These are phyloP conservation scores for Ectemnius cavifrons DNA, from an alignment of 2,888 invertebrate genomes.

Conservation along the genomic window DNA sequence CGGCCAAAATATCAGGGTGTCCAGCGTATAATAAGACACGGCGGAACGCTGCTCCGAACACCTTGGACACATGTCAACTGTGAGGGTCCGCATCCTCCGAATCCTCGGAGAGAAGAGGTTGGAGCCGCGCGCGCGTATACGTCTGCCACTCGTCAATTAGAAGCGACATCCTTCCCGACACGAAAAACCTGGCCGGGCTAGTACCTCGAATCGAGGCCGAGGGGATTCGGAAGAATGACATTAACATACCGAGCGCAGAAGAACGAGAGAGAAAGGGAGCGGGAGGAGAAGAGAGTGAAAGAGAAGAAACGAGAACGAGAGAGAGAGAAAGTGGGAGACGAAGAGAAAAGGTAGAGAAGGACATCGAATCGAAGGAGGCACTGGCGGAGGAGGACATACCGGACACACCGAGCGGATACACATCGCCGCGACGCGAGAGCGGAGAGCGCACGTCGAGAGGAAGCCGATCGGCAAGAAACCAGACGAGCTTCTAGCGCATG, in stretches of 20 bases:
- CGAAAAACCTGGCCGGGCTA: conserved; percentile 70
- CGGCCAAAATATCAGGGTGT: conserved; percentile 62
- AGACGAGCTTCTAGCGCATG: conserved; percentile 8
- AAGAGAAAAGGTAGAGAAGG: conserved; percentile 8
- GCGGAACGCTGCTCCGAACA: conserved; percentile 67
- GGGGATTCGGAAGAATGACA: conserved; percentile 70
- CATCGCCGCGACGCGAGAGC: background rate
- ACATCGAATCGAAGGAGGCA: no score
- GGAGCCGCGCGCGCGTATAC: conserved; percentile 44
- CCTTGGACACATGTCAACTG: conserved; percentile 71
- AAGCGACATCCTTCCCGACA: conserved; percentile 65
- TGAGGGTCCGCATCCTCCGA: conserved; percentile 39
- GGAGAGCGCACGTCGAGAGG: background rate
- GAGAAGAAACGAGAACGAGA: conserved; percentile 1
- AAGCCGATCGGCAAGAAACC: conserved; percentile 54
- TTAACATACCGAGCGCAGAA: conserved; percentile 67
- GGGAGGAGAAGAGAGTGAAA: conserved; percentile 4
- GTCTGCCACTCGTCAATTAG: conserved; percentile 72
- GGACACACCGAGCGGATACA: conserved; percentile 5
- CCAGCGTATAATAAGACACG: conserved; percentile 69
- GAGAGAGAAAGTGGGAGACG: conserved; percentile 6
- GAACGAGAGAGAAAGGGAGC: conserved; percentile 28
- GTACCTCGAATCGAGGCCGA: conserved; percentile 66
- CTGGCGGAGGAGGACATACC: conserved; percentile 6
- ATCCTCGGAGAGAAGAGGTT: conserved; percentile 18